Base-by-base conservation (phyloP, 1,140 invertebrate genomes). In the Pogonognathellus flavescens region DNA sequence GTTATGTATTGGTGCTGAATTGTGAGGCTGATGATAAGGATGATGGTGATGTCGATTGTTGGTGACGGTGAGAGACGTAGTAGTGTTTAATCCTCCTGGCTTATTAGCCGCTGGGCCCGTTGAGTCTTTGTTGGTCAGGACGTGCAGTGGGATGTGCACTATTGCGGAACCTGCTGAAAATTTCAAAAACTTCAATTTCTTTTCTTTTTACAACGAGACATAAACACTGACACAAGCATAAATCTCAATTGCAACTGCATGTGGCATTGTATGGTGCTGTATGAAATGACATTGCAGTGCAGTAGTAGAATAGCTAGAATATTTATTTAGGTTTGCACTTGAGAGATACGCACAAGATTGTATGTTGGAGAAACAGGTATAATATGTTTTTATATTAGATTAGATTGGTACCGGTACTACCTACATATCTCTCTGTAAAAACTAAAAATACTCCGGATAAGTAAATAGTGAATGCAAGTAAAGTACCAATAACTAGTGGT, bases 81-180 rank as follows among this genome's bases (percentile, higher is more conserved):
- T 62, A 20, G 76, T 62, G 59, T 57, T 85, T 76, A 81, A 62
- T 18, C 62, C 41, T n/a, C 50, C 76, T 59, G 72, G 81, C 76
- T 50, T 81, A 31, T 81, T 85, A 76, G 83, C 76, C 16, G 72
- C 55, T 52, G 76, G 20, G 72, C 62, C 62, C 62, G 62, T 66
- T 50, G 70, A 76, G 25, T 76, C 70, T 25, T 76, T 76, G 41
- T 85, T 86, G 52, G 82, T 83, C 59, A 86, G 53, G n/a, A 84
- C 83, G 52, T 86, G 82, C 0, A 86, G 83, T 20, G 83, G 86
- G 80, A 86, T 86, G 76, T 86, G 85, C 18, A 84, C 86, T 53
- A 55, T 20, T 80, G 72, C 83, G 70, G 86, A 86, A 84, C 86
- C 86, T 86, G 62, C 70, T 76, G 70, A 6, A 76, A 76, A 81